Evolutionary conservation across 2,113 vertebrate species (phyloP).

Genomic region (Ophiodon elongatus): DNA sequence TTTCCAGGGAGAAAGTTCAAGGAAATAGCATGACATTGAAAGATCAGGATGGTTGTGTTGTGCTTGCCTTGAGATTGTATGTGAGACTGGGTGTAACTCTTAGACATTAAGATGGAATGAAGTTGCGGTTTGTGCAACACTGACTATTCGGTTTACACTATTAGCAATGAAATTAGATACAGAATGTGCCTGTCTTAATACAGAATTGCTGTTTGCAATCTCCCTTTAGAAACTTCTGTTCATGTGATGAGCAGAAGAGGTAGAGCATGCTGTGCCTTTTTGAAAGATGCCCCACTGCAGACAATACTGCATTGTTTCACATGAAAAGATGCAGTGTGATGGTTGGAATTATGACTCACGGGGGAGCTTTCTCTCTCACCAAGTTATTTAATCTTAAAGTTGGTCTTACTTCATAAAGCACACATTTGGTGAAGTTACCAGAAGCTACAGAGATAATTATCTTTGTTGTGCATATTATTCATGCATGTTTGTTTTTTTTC

Average conservation of each 20-base stretch:
- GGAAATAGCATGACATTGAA: background rate
- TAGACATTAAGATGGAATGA: conserved; percentile 3
- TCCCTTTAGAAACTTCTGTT: conserved; percentile 52
- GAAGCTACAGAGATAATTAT: conserved; percentile 34
- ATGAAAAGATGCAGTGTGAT: conserved; percentile 76
- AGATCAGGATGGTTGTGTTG: background rate
- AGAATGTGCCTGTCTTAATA: background rate
- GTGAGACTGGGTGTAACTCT: conserved; percentile 11
- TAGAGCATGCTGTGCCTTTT: conserved; percentile 50
- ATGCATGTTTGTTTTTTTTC: conserved; percentile 15
- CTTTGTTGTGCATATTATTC: conserved; percentile 8
- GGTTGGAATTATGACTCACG: conserved; percentile 69
- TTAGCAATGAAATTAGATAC: background rate
- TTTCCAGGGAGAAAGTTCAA: background rate
- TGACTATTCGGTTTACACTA: conserved; percentile 8
- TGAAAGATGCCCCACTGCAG: conserved; percentile 62
- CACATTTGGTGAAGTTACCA: conserved; percentile 17
- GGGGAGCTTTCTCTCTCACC: conserved; percentile 24
- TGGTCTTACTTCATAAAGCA: conserved; percentile 40
- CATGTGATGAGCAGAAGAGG: conserved; percentile 69
- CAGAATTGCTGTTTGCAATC: background rate
- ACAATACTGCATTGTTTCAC: conserved; percentile 82
- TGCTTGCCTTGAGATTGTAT: background rate
- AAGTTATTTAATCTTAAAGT: conserved; percentile 61
- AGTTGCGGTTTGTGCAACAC: background rate